Evolutionary conservation across 64 coral and sea anemone species (phyloP).

Genomic region (Dendronephthya gigantea): DNA sequence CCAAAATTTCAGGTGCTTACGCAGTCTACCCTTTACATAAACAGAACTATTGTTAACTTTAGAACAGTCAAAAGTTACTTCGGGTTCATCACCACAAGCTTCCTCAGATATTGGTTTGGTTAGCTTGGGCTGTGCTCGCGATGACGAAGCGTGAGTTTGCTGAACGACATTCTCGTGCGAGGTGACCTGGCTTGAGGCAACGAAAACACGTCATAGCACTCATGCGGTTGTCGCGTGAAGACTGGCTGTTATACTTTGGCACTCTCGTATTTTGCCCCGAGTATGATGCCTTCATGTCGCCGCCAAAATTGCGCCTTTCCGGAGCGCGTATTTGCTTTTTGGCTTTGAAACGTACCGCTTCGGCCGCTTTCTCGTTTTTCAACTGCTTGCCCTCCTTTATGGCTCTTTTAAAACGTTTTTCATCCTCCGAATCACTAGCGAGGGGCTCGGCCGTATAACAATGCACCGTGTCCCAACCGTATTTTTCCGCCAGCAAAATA

Average conservation of each 20-base stretch:
- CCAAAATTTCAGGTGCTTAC: too few relatives aligned
- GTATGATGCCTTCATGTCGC: not conserved
- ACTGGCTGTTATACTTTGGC: not conserved
- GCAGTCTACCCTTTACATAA: too few relatives aligned
- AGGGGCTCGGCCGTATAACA: too few relatives aligned
- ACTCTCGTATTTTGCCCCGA: not conserved
- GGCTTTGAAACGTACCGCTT: not conserved
- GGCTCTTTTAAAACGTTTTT: not conserved
- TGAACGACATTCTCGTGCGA: not conserved
- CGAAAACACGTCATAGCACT: constrained; percentile 2
- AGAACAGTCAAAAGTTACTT: too few relatives aligned
- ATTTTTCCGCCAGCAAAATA: not conserved
- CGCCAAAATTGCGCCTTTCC: not conserved
- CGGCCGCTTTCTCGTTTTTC: not conserved
- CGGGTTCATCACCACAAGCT: too few relatives aligned
- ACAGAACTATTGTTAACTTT: too few relatives aligned
- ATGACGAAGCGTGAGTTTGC: not conserved
- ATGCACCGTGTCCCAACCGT: constrained; percentile 10
- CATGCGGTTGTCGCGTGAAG: not conserved
- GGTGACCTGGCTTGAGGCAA: not conserved
- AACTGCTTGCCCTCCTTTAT: constrained; percentile 31
- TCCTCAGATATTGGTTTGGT: too few relatives aligned
- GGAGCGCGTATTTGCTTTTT: not conserved
- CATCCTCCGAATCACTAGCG: too few relatives aligned
- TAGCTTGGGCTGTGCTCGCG: not conserved